These are phyloP conservation scores for Trichopoda pennipes DNA, from an alignment of 2,888 invertebrate genomes.

Conservation along the genomic window DNA sequence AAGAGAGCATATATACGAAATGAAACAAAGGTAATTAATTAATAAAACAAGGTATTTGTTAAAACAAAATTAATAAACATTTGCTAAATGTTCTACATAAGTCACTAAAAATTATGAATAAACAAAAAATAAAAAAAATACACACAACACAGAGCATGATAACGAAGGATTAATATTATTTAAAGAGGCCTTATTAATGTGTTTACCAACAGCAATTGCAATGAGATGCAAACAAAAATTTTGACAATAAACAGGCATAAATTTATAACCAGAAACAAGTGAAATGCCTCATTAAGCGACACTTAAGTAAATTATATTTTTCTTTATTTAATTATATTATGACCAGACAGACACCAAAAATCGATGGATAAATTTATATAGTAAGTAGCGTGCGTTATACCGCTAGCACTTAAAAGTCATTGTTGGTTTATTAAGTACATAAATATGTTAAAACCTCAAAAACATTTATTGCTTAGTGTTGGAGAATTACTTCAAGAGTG, in stretches of 20 bases:
- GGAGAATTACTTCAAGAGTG: slow-evolving; percentile 18
- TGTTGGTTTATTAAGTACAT: slow-evolving; percentile 60
- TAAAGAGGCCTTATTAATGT: slow-evolving; percentile 2
- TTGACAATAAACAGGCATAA: slow-evolving; percentile 63
- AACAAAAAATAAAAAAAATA: slow-evolving; percentile 24
- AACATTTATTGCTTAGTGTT: slow-evolving; percentile 40
- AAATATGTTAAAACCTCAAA: slow-evolving; percentile 58
- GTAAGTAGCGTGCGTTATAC: slow-evolving; percentile 47
- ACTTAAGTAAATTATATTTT: slow-evolving; percentile 68
- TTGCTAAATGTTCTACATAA: slow-evolving; percentile 17
- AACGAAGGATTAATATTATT: slow-evolving; percentile 43
- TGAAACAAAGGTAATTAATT: slow-evolving; percentile 75
- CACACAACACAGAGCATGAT: slow-evolving; percentile 14
- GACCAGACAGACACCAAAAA: slow-evolving; percentile 23
- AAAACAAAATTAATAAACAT: background rate
- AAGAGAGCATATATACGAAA: slow-evolving; percentile 75
- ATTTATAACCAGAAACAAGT: slow-evolving; percentile 33
- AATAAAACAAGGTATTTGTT: background rate
- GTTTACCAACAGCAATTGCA: slow-evolving; percentile 5
- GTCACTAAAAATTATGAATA: background rate
- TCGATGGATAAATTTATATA: slow-evolving; percentile 6
- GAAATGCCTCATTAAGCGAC: slow-evolving; percentile 65
- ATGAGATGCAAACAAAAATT: slow-evolving; percentile 31
- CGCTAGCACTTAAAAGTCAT: slow-evolving; percentile 55
- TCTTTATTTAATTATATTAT: slow-evolving; percentile 24